Evolutionary conservation across 2,888 invertebrate species (phyloP), one percentile per base, ranked within the genome.

Genomic region (Melinaea marsaeus): DNA sequence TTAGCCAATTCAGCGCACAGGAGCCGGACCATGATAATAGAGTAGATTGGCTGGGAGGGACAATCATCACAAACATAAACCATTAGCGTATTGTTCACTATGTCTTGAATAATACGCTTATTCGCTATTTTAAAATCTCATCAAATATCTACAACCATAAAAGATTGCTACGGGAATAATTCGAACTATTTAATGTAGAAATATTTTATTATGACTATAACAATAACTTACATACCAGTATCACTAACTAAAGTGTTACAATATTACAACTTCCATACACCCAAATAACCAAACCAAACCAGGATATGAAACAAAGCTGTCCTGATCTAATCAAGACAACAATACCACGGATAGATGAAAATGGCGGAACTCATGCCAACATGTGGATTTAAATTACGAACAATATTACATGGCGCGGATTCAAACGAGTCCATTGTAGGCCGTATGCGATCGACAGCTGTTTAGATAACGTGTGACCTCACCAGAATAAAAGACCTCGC

Each of bases 311-410:
- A 88, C 88, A 89, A 88, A 84, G 86, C 84, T 75, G 67, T 78
- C 77, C 85, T 84, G 88, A 89, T 88, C 87, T 89, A 88, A 88
- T 89, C 89, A 88, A 88, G 83, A 81, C 84, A 85, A 89, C 88
- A 88, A 88, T 88, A 87, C 83, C 81, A 81, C 82, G 84, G 79
- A 81, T 83, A 82, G 81, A 80, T 77, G 80, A 80, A 84, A 84
- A 86, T 84, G 80, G 79, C 74, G 66, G 77, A 75, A 75, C 75
- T 74, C 77, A 76, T 72, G 79, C 78, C 80, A 75, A 77, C 80
- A 78, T 77, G 77, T 82, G 82, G 84, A 86, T 88, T 89, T 85
- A 88, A 88, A 88, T 86, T 86, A 88, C 86, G 84, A 83, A 87
- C 86, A 87, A 86, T 88, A 88, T 88, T 85, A 85, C 84, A 83